Percentiles rank a stretch among this genome's conserved stretches.
These are phyloP conservation scores for Hyperoplus immaculatus DNA, from an alignment of 2,797 vertebrate species.

Conservation along the genomic window DNA sequence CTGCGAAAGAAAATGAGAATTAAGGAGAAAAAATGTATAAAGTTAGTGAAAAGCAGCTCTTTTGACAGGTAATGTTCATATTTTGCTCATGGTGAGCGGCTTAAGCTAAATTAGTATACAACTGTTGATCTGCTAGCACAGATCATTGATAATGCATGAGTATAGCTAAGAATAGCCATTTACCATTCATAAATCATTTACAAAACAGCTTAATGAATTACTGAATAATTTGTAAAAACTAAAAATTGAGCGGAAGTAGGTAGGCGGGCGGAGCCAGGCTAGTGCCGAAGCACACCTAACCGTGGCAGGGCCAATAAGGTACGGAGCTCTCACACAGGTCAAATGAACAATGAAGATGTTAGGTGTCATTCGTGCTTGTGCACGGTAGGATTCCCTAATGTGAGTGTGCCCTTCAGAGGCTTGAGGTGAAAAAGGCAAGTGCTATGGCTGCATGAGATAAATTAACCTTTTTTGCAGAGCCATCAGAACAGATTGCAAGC, in stretches of 20 bases:
- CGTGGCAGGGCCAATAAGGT: too few species aligned
- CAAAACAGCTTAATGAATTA: constrained; percentile 33
- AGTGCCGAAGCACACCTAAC: not conserved
- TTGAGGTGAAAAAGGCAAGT: constrained; percentile 44
- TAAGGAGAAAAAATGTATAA: not conserved
- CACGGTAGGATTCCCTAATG: too few species aligned
- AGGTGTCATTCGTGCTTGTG: too few species aligned
- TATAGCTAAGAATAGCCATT: constrained; percentile 20
- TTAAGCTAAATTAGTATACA: constrained; percentile 14
- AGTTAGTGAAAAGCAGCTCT: constrained; percentile 4
- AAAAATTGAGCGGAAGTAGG: constrained; percentile 25
- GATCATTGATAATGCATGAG: constrained; percentile 30
- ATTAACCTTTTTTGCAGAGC: constrained; percentile 53
- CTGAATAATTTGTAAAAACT: constrained; percentile 8
- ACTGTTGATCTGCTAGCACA: not conserved
- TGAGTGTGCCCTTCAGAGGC: constrained; percentile 32
- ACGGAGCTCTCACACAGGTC: too few species aligned
- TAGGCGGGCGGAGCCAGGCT: not conserved
- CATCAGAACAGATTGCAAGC: constrained; percentile 43
- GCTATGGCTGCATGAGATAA: constrained; percentile 24
- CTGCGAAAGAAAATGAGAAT: not conserved
- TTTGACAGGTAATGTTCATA: not conserved
- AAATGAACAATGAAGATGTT: too few species aligned
- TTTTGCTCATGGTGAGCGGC: constrained; percentile 14
- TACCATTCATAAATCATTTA: constrained; percentile 26